phyloP scores from a whole-genome alignment of 2,888 invertebrate species.

The Formica aserva region DNA sequence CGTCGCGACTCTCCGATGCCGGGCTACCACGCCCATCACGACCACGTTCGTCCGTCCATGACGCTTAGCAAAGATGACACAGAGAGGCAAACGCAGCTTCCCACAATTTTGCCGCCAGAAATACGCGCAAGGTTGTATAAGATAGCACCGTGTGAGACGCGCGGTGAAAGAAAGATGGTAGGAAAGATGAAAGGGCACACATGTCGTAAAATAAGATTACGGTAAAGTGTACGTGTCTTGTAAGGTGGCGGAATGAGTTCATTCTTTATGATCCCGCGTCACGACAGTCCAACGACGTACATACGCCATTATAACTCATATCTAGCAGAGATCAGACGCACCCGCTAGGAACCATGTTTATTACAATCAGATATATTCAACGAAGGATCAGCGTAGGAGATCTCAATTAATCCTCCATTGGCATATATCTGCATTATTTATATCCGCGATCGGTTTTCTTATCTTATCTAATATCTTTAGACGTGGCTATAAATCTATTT shows the following conservation, averaged over 20 bases:
- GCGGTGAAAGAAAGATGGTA: not conserved
- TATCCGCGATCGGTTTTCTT: not conserved
- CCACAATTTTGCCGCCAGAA: constrained; percentile 54
- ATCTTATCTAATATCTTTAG: not conserved
- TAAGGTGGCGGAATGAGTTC: not conserved
- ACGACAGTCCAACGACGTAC: constrained; percentile 10
- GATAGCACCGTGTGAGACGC: not conserved
- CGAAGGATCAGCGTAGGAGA: constrained; percentile 8
- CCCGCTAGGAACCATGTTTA: not conserved
- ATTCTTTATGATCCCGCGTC: constrained; percentile 28
- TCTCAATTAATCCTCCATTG: constrained; percentile 16
- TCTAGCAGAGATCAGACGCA: constrained; percentile 24
- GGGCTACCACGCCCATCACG: constrained; percentile 83
- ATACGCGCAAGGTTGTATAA: constrained; percentile 54
- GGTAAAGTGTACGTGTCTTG: not conserved
- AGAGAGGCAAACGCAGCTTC: constrained; percentile 44
- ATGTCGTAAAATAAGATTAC: constrained; percentile 6
- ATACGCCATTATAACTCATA: constrained; percentile 24
- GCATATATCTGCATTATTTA: not conserved
- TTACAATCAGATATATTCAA: constrained; percentile 5
- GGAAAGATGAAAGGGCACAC: constrained; percentile 24
- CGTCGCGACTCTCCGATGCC: constrained; percentile 78
- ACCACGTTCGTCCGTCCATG: constrained; percentile 82
- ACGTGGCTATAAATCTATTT: not conserved
- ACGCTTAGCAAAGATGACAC: constrained; percentile 78